These are phyloP conservation scores for Sparidentex hasta DNA, from an alignment of 2,797 vertebrate species.

Conservation along the genomic window DNA sequence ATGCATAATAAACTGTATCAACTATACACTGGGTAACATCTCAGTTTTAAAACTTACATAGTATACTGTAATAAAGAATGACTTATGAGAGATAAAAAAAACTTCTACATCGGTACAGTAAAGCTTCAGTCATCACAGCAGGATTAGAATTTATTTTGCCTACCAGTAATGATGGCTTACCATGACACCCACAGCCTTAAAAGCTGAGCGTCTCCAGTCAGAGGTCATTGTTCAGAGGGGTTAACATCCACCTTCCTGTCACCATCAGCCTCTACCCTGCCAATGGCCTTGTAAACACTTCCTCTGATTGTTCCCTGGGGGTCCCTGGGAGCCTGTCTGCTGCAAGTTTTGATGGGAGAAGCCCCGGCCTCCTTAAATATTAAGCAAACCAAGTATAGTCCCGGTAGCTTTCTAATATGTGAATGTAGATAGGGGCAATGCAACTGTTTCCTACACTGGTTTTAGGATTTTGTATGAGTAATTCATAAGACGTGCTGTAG, in stretches of 20 bases:
- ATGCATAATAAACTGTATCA: background rate
- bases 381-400: constrained; percentile 18
- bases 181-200: background rate
- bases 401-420: background rate
- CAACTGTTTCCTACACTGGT: background rate
- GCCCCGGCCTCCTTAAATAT: constrained; percentile 18
- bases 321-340: constrained; percentile 30
- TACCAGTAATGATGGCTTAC: background rate
- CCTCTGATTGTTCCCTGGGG: constrained; percentile 66
- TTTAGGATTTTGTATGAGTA: background rate
- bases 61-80: too few species aligned
- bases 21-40: background rate
- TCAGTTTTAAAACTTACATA: background rate
- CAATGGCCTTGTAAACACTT: constrained; percentile 54
- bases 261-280: constrained; percentile 26
- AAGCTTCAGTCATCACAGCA: background rate
- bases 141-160: background rate
- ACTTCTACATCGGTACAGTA: background rate
- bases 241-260: constrained; percentile 64
- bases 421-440: background rate
- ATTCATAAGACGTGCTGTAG: background rate
- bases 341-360: background rate
- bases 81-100: background rate
- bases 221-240: constrained; percentile 42
- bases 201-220: constrained; percentile 10